Evolutionary conservation across 2,888 invertebrate genomes (phyloP).

Genomic region (Drosophila anomalipes): DNA sequence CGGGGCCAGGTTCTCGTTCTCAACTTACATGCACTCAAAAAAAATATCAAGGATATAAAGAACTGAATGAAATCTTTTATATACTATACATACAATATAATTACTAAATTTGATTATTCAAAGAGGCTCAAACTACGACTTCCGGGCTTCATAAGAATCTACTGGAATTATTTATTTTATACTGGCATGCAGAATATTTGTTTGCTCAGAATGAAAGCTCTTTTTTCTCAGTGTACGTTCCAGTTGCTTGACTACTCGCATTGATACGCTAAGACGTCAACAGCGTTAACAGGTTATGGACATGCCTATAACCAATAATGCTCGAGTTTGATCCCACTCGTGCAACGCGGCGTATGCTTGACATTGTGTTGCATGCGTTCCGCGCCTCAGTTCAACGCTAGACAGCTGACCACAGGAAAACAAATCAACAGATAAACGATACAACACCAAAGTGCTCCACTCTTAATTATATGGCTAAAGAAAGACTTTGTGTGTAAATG

Average conservation of each 20-base stretch:
- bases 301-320: conserved; percentile 28
- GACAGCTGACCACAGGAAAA: conserved; percentile 46
- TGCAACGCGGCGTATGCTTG: conserved; percentile 71
- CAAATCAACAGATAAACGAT: conserved; percentile 42
- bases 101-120: not conserved
- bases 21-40: conserved; percentile 3
- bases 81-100: not conserved
- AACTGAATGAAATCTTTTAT: not conserved
- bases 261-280: conserved; percentile 19
- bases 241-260: conserved; percentile 28
- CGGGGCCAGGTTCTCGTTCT: conserved; percentile 74
- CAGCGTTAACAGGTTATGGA: conserved; percentile 45
- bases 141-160: not conserved
- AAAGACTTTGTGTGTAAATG: not conserved
- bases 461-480: conserved; percentile 29
- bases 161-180: not conserved
- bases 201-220: not conserved
- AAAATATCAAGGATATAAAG: not conserved
- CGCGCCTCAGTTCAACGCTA: conserved; percentile 19
- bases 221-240: conserved; percentile 46
- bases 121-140: not conserved
- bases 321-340: conserved; percentile 24
- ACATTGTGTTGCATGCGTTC: conserved; percentile 60
- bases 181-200: not conserved
- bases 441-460: conserved; percentile 34